Evolutionary conservation across 2,797 vertebrate genomes (phyloP).

Genomic region (Ctenochaetus hawaiiensis): DNA sequence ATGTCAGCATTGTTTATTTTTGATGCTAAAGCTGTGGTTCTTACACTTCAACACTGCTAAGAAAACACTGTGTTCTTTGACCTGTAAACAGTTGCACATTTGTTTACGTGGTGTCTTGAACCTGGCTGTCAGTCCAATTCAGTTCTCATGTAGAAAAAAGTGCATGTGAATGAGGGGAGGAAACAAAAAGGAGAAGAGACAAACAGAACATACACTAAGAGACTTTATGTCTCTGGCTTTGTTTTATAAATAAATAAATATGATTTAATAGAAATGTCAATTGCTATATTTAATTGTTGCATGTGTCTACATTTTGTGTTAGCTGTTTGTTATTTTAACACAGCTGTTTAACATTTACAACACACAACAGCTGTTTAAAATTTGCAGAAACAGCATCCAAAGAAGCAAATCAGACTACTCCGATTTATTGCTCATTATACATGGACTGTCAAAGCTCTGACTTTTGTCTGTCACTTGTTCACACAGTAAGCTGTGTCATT

Average conservation of each 20-base stretch:
- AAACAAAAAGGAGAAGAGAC: not conserved
- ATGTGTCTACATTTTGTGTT: not conserved
- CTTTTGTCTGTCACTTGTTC: too few relatives aligned
- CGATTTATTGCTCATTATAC: slow-evolving; percentile 16
- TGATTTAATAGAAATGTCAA: not conserved
- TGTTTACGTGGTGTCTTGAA: too few relatives aligned
- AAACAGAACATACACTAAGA: not conserved
- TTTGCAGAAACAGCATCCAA: slow-evolving; percentile 25
- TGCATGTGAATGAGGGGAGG: not conserved
- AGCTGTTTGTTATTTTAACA: not conserved
- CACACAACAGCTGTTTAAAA: slow-evolving; percentile 23
- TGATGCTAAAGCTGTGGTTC: not conserved
- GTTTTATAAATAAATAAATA: not conserved
- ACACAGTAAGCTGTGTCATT: not conserved
- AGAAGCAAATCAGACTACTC: not conserved
- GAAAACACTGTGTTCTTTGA: too few relatives aligned
- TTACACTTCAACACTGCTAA: not conserved
- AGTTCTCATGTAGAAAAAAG: not conserved
- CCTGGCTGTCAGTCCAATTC: too few relatives aligned
- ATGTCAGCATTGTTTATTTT: not conserved
- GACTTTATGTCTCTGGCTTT: not conserved
- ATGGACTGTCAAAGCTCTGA: not conserved
- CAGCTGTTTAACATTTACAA: slow-evolving; percentile 11
- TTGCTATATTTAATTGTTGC: not conserved
- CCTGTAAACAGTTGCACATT: too few relatives aligned